Evolutionary conservation across 2,113 vertebrate genomes (phyloP).

Genomic region (Cricetomys ansorgei): DNA sequence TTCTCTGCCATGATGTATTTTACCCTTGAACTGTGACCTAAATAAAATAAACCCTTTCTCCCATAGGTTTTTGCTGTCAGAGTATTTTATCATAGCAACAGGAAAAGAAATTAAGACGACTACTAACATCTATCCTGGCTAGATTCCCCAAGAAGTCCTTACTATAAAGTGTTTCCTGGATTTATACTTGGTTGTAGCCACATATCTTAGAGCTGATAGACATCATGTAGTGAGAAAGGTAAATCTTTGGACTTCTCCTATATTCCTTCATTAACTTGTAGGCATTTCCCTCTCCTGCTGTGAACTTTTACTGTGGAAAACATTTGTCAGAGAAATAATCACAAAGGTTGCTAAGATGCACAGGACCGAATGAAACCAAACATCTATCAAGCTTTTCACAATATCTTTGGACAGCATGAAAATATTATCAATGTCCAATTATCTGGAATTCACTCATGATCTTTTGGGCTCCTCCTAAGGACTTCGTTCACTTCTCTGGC

Average conservation of each 20-base stretch:
- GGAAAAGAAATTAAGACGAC: not conserved
- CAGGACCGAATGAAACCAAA: no score
- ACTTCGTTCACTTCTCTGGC: no score
- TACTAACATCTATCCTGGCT: not conserved
- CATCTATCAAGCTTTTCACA: no score
- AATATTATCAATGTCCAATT: no score
- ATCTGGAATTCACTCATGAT: no score
- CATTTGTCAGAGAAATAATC: no score
- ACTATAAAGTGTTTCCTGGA: not conserved
- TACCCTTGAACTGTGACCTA: not conserved
- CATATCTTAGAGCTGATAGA: not conserved
- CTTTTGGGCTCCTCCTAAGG: no score
- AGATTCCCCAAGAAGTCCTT: not conserved
- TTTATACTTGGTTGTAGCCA: not conserved
- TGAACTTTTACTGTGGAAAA: not conserved
- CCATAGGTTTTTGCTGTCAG: not conserved
- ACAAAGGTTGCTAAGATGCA: no score
- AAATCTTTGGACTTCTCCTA: not conserved
- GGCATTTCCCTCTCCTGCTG: not conserved
- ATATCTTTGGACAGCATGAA: no score
- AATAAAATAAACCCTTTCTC: not conserved
- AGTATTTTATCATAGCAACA: not conserved
- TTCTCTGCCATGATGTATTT: not conserved
- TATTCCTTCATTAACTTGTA: not conserved
- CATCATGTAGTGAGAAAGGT: not conserved